A percentile compares a stretch with the other conserved stretches of the same genome.
Conservation (phyloP, 2,888 invertebrate species). For the Baccha elongata region DNA sequence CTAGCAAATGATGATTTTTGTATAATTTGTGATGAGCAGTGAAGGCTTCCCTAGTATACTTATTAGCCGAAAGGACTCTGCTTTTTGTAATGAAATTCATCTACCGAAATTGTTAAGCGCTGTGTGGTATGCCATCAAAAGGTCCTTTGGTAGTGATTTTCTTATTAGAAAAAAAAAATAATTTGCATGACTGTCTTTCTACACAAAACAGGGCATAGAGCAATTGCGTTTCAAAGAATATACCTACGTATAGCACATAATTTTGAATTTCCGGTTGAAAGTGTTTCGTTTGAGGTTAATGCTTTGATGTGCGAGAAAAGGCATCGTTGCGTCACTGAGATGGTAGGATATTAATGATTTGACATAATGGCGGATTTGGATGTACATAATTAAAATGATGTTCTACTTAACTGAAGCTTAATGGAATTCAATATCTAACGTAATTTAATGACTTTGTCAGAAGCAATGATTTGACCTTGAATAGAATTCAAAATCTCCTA, state of each 20-base stretch:
- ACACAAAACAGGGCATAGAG: not conserved
- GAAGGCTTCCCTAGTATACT: not conserved
- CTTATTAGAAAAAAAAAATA: not conserved
- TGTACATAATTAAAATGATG: slow-evolving; percentile 20
- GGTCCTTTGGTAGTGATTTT: slow-evolving; percentile 35
- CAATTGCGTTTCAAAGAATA: slow-evolving; percentile 26
- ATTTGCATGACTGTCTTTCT: slow-evolving; percentile 15
- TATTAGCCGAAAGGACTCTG: not conserved
- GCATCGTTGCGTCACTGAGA: not conserved
- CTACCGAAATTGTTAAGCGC: slow-evolving; percentile 29
- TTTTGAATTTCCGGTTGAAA: slow-evolving; percentile 49
- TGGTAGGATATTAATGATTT: not conserved
- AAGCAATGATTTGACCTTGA: too few species aligned
- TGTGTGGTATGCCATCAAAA: slow-evolving; percentile 15
- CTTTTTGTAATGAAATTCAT: slow-evolving; percentile 41
- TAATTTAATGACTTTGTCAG: too few species aligned
- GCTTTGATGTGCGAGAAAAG: not conserved
- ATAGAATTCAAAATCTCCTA: too few species aligned
- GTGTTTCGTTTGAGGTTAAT: slow-evolving; percentile 47
- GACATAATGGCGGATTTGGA: not conserved
- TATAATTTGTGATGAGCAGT: slow-evolving; percentile 7
- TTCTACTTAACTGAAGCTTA: not conserved
- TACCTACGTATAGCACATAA: slow-evolving; percentile 8
- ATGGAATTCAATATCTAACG: too few species aligned
- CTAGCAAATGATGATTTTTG: slow-evolving; percentile 50